Conservation (phyloP, 2,888 invertebrate genomes). For the Anthrax anthrax region DNA sequence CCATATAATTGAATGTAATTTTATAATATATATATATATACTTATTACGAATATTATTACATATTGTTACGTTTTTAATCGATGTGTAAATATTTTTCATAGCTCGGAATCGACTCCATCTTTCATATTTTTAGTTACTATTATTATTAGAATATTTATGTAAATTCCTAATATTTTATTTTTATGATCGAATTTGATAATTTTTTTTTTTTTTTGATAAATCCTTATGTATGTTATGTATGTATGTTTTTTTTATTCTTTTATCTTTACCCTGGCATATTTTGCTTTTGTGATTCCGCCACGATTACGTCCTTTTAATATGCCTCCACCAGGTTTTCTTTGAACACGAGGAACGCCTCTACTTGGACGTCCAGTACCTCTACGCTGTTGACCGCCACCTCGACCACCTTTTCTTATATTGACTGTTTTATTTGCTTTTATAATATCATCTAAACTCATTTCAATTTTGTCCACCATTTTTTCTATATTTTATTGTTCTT, state of each 20-base stretch:
- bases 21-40: no score
- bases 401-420: slow-evolving; percentile 40
- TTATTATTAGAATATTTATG: no score
- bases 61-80: no score
- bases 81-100: no score
- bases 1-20: no score
- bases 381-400: slow-evolving; percentile 39
- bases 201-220: no score
- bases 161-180: background rate
- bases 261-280: slow-evolving; percentile 30
- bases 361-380: slow-evolving; percentile 38
- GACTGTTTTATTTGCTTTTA: slow-evolving; percentile 67
- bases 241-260: no score
- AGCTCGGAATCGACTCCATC: no score
- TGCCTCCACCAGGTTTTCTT: slow-evolving; percentile 33
- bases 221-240: no score
- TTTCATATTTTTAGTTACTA: no score
- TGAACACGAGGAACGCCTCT: slow-evolving; percentile 35
- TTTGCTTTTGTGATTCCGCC: slow-evolving; percentile 46
- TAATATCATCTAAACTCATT: slow-evolving; percentile 94
- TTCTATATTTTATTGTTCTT: slow-evolving; percentile 17
- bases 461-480: slow-evolving; percentile 91
- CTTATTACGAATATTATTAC: no score
- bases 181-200: background rate
- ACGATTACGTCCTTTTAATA: slow-evolving; percentile 57